phyloP scores from a whole-genome alignment of 2,113 vertebrate genomes.

The Enhydra lutris region DNA sequence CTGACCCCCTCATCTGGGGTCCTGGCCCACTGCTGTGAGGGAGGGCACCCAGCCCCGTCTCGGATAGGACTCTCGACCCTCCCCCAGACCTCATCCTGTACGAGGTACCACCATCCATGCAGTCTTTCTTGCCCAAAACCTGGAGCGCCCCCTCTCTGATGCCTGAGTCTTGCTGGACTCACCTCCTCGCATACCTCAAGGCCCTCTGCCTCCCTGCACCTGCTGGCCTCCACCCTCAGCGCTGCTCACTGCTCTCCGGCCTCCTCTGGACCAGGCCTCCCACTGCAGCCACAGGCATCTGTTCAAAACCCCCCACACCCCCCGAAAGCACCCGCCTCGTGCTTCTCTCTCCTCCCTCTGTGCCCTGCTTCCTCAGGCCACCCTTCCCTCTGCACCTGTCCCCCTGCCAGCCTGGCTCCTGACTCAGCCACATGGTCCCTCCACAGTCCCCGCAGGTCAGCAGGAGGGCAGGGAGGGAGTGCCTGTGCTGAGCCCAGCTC shows the following conservation, averaged over 20 bases:
- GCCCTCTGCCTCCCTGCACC: no score
- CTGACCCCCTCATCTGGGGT: accelerated
- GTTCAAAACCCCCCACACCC: no score
- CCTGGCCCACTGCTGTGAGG: accelerated
- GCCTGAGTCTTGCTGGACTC: accelerated
- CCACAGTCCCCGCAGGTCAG: neutral
- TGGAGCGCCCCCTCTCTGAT: no score
- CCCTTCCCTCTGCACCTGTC: no score
- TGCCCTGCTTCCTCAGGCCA: no score
- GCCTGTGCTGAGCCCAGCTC: neutral
- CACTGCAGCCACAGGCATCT: no score
- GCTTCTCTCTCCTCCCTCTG: neutral
- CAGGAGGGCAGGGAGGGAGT: neutral
- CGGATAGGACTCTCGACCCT: neutral
- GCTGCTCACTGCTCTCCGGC: neutral
- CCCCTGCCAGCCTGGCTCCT: neutral
- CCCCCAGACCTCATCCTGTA: no score
- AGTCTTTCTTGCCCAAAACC: neutral
- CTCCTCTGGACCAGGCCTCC: neutral
- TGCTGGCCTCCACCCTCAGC: no score
- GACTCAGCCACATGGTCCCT: neutral
- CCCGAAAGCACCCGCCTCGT: neutral
- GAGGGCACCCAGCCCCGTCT: neutral
- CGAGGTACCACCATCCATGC: neutral
- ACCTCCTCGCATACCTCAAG: accelerated